Evolutionary conservation across 1,140 invertebrate species (phyloP), one percentile per base, ranked within the genome.

Genomic region (Drosophila simulans): DNA sequence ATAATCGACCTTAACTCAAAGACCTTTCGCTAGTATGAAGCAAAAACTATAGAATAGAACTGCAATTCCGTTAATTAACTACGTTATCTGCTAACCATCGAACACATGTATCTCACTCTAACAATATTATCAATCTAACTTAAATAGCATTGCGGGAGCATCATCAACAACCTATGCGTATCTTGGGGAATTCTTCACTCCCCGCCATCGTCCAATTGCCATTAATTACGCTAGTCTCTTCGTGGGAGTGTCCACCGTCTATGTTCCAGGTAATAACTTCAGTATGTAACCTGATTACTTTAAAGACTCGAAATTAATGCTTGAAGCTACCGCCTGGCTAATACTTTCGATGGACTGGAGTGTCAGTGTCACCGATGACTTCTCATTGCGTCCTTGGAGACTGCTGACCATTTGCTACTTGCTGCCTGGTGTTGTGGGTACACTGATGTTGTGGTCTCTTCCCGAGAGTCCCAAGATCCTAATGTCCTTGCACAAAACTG

Each of bases 381-480:
- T 94, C 91, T 51, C 64, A 0, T 78, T 85, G 22, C 72, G 93
- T 91, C 94, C 93, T 51, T 96, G 95, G 95, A 92, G 95, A 13
- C 89, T 96, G 13, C 95, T 95, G 75, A 86, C 95, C 0, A 89
- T 94, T 0, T 77, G 95, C 4, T 95, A 94, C 72, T 91, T 94
- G 5, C 60, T 95, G 5, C 95, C 95, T 1, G 93, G 94, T 40
- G 88, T 95, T 0, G 66, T 94, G 0, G 94, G 94, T 4, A 93
- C 93, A 12, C 35, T 94, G 0, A 79, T 93, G 7, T 90, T 95
- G 4, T 80, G 93, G 4, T 92, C 93, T 20, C 93, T 96, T 59
- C 95, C 95, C 0, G 95, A 96, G 71, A 95, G 94, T 81, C 95
- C 95, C 0, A 95, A 95, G 76, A 95, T 94, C 73, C 91, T 95